Evolutionary conservation across 1,140 invertebrate species (phyloP).

Genomic region (Zaprionus kolodkinae): DNA sequence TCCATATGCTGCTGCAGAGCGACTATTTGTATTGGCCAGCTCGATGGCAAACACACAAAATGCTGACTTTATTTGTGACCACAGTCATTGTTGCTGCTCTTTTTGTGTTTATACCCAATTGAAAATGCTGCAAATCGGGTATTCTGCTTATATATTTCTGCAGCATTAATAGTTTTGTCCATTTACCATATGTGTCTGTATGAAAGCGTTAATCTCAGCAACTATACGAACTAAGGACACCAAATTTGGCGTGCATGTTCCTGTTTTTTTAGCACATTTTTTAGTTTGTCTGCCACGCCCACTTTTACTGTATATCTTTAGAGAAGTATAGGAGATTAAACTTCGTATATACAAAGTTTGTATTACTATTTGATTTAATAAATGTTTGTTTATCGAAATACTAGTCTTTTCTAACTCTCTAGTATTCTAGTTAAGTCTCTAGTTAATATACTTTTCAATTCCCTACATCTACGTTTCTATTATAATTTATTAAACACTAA

Average conservation of each 20-base stretch:
- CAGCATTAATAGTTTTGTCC: background rate
- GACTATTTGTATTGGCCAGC: slow-evolving; percentile 26
- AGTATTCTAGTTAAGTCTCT: background rate
- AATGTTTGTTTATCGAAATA: background rate
- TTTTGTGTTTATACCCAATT: slow-evolving; percentile 1
- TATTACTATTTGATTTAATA: too few relatives aligned
- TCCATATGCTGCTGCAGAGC: background rate
- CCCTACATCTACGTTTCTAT: background rate
- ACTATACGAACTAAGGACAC: background rate
- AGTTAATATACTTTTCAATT: background rate
- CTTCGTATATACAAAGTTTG: too few relatives aligned
- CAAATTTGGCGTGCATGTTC: background rate
- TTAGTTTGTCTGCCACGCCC: background rate
- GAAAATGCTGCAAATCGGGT: background rate
- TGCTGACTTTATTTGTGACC: slow-evolving; percentile 21
- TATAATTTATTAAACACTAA: background rate
- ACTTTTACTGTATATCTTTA: too few relatives aligned
- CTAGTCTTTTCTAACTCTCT: background rate
- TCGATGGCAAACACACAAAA: slow-evolving; percentile 7
- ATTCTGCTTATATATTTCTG: background rate
- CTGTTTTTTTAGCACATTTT: background rate
- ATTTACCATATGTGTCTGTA: background rate
- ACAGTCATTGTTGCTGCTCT: slow-evolving; percentile 1
- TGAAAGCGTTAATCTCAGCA: background rate
- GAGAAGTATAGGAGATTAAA: too few relatives aligned